These are phyloP conservation scores for Mallotus villosus DNA, from an alignment of 2,797 vertebrate species.

Conservation along the genomic window DNA sequence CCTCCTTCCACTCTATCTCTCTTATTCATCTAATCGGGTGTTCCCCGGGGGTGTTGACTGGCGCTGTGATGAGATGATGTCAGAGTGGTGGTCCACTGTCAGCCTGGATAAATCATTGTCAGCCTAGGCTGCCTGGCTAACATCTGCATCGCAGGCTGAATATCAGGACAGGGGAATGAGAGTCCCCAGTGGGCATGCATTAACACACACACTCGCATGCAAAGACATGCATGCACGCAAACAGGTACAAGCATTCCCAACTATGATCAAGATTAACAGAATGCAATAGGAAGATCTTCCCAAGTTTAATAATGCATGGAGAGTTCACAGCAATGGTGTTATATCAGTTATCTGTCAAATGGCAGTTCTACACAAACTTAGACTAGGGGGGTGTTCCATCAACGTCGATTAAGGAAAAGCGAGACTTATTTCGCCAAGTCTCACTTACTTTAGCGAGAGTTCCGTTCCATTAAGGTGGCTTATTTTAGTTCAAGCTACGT, in stretches of 20 bases:
- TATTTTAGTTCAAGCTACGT: too few relatives aligned
- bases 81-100: constrained; percentile 44
- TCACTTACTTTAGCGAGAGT: too few relatives aligned
- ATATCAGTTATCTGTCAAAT: too few relatives aligned
- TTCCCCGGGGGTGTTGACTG: constrained; percentile 56
- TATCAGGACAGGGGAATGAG: constrained; percentile 36
- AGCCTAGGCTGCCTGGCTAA: constrained; percentile 43
- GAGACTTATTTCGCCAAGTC: too few relatives aligned
- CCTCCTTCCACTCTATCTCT: constrained; percentile 12
- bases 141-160: constrained; percentile 48
- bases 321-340: too few relatives aligned
- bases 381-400: too few relatives aligned
- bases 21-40: constrained; percentile 39
- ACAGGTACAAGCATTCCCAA: not conserved
- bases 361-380: too few relatives aligned
- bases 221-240: not conserved
- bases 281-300: too few relatives aligned
- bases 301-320: too few relatives aligned
- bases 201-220: constrained; percentile 15
- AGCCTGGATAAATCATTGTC: constrained; percentile 60
- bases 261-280: too few relatives aligned
- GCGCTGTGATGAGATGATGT: constrained; percentile 57
- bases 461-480: too few relatives aligned
- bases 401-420: too few relatives aligned
- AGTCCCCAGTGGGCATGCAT: constrained; percentile 38